Base-by-base conservation (phyloP, 2,797 vertebrate species). In the Chanos chanos region DNA sequence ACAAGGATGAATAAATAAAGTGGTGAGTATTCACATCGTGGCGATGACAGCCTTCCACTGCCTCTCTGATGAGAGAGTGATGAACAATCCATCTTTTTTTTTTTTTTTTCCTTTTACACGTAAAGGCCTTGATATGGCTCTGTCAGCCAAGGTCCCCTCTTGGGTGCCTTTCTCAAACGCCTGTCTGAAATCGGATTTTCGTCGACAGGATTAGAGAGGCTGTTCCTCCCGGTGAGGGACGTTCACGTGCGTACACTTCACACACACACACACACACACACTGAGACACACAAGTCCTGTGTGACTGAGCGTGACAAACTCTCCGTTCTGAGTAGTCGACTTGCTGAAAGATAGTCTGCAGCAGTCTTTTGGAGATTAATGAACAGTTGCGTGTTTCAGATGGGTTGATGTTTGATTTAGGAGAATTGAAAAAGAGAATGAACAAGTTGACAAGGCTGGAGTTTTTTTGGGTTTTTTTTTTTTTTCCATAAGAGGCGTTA, bases 1-100 rank as follows among this genome's bases (percentile, higher is more conserved):
- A 48, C 33, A 24, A 47, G 56, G 31, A 55, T 61, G 49, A 66
- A 57, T 24, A 47, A 65, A 44, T 27, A 47, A 61, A 66, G 39
- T 16, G n/a, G 9, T 15, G 44, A 21, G 13, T 13, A 13, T 25
- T 41, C 28, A n/a, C n/a, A n/a, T n/a, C 19, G 6, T 4, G 4
- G 36, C 19, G 47, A 24, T 66, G 58, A 43, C 58, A 66, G 49
- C 34, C 31, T 31, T 51, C 52, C 15, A 25, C 53, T 47, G 7
- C 16, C 18, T 25, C 27, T 62, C 36, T 62, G 61, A 69, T 43
- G 51, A 43, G 66, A 15, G 24, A 24, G 33, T 37, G 54, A 50
- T 49, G 34, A 62, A 54, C 53, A 54, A 45, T 40, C 43, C 43
- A 57, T 18, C 39, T 16, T 51, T 50, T 45, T 48, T 37, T 60